phyloP scores from a whole-genome alignment of 35 echinoderm and acorn worm genomes.

The Heliocidaris tuberculata region DNA sequence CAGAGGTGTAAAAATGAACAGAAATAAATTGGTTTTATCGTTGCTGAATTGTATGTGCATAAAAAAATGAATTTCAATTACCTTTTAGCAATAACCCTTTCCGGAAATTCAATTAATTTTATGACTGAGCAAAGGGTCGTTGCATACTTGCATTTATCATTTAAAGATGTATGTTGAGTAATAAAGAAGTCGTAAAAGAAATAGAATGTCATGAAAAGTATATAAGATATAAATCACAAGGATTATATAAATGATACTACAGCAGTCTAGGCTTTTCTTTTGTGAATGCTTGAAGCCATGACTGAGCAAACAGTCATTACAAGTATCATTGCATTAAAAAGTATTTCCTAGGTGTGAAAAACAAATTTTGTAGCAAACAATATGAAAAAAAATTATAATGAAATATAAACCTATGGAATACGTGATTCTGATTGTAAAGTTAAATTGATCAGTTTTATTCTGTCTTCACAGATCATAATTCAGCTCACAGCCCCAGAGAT shows the following conservation, averaged over 20 bases:
- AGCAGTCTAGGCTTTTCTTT: neutral
- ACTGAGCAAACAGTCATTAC: no score
- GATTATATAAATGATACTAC: no score
- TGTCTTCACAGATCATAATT: neutral
- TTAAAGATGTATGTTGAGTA: no score
- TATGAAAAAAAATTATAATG: neutral
- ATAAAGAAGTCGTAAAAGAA: no score
- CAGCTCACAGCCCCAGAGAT: neutral
- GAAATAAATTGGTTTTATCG: no score
- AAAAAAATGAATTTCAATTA: neutral
- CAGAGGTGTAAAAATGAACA: neutral
- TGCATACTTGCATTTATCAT: no score
- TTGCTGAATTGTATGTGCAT: neutral
- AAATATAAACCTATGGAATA: neutral
- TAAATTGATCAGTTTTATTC: neutral
- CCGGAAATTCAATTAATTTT: no score
- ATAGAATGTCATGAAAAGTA: no score
- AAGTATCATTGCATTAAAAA: neutral
- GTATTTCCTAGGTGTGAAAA: neutral
- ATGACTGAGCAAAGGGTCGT: no score
- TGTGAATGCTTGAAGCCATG: neutral
- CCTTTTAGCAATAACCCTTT: neutral
- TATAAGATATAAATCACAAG: no score
- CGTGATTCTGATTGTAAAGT: neutral
- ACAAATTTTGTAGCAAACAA: neutral